Base-by-base conservation (phyloP, 2,888 invertebrate species). In the Troglohyphantes excavatus region DNA sequence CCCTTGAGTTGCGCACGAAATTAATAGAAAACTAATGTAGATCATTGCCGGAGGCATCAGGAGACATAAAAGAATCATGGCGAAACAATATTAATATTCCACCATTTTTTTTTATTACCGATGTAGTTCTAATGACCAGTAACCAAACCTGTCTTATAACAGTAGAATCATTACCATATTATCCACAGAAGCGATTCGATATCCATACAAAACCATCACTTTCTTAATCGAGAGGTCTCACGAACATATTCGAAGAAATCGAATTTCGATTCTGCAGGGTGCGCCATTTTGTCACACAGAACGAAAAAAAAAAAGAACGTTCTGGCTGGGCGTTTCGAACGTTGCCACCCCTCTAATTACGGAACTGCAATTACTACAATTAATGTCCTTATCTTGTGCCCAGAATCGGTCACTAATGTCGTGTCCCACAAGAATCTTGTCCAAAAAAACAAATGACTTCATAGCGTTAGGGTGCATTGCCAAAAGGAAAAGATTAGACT, bases 351-450 rank as follows among this genome's bases (percentile, higher is more conserved):
- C 79, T 63, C 86, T 72, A 78, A 86, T 86, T 72, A 86, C 43
- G 2, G 39, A 33, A 11, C 59, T 23, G 79, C 86, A 86, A 86
- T 86, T 86, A 86, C 78, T 27, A 61, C 86, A 86, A 86, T 86
- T 86, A 78, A 78, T 72, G 86, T 46, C 63, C 86, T 84, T 75
- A 84, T 84, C 84, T 75, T 43, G 27, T 6, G 39, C 59, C 23
- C 59, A 21, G 27, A 2, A 19, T 33, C 23, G 63, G 63, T 23
- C 73, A 75, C 53, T 75, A 63, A 63, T 19, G 39, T 76, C 21
- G 39, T 26, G 61, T 76, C 61, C 63, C 76, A 63, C 33, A 46
- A 53, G 19, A 53, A 73, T 26, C 13, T 23, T 26, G 27, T 17
- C n/a, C 2, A 21, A 39, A 23, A 23, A 53, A 73, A 73, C 21